phyloP scores from a whole-genome alignment of 2,113 vertebrate species.

The Laticauda laticaudata region DNA sequence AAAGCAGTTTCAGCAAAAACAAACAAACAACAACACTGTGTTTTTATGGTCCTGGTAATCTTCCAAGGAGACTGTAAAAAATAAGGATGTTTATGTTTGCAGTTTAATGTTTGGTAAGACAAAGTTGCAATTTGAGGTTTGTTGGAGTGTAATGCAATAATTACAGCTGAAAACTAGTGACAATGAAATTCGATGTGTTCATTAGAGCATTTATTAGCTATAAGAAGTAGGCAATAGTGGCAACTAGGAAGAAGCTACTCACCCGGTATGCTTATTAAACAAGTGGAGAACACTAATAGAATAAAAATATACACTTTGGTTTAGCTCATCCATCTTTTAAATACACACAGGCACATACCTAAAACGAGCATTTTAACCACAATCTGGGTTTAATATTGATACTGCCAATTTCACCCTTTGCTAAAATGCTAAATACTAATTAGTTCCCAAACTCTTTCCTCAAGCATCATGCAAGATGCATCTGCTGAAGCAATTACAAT shows the following conservation, averaged over 20 bases:
- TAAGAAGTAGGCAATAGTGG: slow-evolving; percentile 52
- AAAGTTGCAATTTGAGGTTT: slow-evolving; percentile 49
- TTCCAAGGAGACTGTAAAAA: slow-evolving; percentile 34
- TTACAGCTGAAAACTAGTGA: slow-evolving; percentile 43
- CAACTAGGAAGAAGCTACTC: slow-evolving; percentile 33
- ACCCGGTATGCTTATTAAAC: slow-evolving; percentile 60
- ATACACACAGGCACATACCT: slow-evolving; percentile 63
- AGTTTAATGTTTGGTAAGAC: slow-evolving; percentile 49
- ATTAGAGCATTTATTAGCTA: slow-evolving; percentile 56
- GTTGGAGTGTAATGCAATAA: slow-evolving; percentile 45
- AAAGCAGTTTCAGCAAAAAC: too few relatives aligned
- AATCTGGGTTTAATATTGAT: slow-evolving; percentile 60
- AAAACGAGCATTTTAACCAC: slow-evolving; percentile 60
- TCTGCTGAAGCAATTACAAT: not conserved
- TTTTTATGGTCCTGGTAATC: not conserved
- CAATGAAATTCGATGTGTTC: slow-evolving; percentile 53
- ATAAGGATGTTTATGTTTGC: slow-evolving; percentile 43
- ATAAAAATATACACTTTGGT: slow-evolving; percentile 56
- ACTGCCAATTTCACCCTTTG: slow-evolving; percentile 55
- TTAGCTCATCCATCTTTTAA: slow-evolving; percentile 63
- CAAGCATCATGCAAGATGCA: not conserved
- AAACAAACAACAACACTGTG: not conserved
- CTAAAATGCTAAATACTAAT: slow-evolving; percentile 60
- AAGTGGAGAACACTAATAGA: slow-evolving; percentile 57
- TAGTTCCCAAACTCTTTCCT: slow-evolving; percentile 61